A percentile compares a stretch with the other conserved stretches of the same genome.
phyloP scores from a whole-genome alignment of 1,140 invertebrate species.

The Drosophila murphyi region DNA sequence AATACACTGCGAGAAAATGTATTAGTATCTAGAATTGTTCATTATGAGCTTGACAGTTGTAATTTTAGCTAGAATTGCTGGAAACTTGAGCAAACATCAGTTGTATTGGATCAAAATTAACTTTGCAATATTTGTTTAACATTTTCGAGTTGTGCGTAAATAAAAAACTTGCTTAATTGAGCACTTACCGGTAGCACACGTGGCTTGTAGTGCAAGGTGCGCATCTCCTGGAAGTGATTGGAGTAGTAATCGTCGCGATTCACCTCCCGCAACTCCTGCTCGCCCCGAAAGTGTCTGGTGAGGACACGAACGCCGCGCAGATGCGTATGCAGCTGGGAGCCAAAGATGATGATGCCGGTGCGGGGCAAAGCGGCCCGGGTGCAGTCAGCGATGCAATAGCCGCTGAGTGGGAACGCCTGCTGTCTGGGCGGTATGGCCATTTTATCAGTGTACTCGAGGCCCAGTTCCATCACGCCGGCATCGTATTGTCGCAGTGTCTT shows the following conservation, averaged over 20 bases:
- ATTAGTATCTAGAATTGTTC: too few relatives aligned
- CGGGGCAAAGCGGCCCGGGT: constrained; percentile 93
- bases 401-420: constrained; percentile 91
- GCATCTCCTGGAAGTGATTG: constrained; percentile 99
- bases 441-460: constrained; percentile 98
- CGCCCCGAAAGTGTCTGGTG: constrained; percentile 94
- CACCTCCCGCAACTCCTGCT: constrained; percentile 91
- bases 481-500: constrained; percentile 91
- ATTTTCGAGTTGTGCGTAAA: too few relatives aligned
- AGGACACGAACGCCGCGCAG: constrained; percentile 93
- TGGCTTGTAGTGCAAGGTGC: constrained; percentile 91
- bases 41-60: too few relatives aligned
- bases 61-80: too few relatives aligned
- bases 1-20: too few relatives aligned
- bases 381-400: constrained; percentile 97
- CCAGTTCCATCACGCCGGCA: constrained; percentile 98
- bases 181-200: constrained; percentile 92
- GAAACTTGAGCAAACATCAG: too few relatives aligned
- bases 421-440: constrained; percentile 97
- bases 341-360: constrained; percentile 96
- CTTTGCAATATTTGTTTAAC: too few relatives aligned
- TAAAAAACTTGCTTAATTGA: constrained; percentile 14
- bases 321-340: constrained; percentile 98
- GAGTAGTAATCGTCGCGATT: constrained; percentile 98
- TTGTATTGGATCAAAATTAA: too few relatives aligned